Percentiles rank a stretch among this genome's conserved stretches.
Evolutionary conservation across 2,888 invertebrate genomes (phyloP).

Genomic region (Platycnemis pennipes): DNA sequence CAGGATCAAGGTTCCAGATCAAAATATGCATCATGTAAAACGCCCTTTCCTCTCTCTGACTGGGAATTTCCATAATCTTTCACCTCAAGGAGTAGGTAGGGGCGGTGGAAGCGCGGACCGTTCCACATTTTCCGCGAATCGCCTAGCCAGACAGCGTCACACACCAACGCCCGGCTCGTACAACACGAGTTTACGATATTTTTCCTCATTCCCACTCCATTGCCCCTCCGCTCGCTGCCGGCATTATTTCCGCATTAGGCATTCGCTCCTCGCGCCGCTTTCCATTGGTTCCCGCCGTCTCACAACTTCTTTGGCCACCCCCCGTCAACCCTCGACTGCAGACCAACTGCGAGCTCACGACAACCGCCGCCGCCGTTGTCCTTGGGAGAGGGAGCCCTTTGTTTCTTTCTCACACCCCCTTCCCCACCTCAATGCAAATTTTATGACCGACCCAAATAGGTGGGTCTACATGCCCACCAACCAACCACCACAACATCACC

Average conservation of each 20-base stretch:
- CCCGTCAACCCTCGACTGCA: background rate
- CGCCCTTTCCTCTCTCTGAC: too few relatives aligned
- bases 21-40: too few relatives aligned
- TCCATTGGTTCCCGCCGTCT: background rate
- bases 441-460: constrained; percentile 20
- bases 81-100: background rate
- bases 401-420: background rate
- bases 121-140: background rate
- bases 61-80: background rate
- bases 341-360: background rate
- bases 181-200: background rate
- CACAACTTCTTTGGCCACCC: background rate
- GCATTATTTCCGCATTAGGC: constrained; percentile 28
- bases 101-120: background rate
- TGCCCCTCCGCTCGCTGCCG: background rate
- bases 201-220: background rate
- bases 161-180: background rate
- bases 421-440: background rate
- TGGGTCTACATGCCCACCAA: background rate
- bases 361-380: background rate
- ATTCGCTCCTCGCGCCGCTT: background rate
- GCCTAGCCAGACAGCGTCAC: background rate
- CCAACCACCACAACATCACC: background rate
- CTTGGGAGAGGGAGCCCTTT: background rate
- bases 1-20: too few relatives aligned